These are phyloP conservation scores for Eriocheir sinensis DNA, from an alignment of 1,140 invertebrate species.

Conservation along the genomic window DNA sequence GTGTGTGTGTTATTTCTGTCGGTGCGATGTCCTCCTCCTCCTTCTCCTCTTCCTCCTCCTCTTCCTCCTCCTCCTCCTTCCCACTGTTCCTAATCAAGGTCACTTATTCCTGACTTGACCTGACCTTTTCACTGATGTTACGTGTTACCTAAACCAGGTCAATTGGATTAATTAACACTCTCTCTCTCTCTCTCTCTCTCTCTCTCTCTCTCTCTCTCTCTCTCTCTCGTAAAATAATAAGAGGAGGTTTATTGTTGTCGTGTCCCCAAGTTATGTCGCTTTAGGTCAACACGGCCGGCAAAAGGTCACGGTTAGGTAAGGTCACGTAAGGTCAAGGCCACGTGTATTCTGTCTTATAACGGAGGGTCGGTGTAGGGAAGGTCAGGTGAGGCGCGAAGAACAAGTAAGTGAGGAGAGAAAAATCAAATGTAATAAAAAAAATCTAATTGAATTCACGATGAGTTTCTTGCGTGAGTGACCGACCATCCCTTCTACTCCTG, in stretches of 20 bases:
- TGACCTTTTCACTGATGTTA: neutral
- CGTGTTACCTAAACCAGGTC: neutral
- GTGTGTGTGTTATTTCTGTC: too few relatives aligned
- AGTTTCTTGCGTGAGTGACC: neutral
- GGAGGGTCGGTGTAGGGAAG: too few relatives aligned
- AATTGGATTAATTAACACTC: neutral
- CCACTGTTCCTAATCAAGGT: neutral
- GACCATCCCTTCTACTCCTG: neutral
- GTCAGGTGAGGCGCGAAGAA: neutral
- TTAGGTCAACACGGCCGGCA: too few relatives aligned
- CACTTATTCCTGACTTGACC: neutral
- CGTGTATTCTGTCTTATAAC: too few relatives aligned
- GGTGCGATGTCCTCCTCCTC: too few relatives aligned
- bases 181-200: conserved; percentile 4
- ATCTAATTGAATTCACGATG: neutral
- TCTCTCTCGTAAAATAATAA: too few relatives aligned
- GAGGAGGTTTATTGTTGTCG: too few relatives aligned
- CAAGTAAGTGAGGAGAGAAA: neutral
- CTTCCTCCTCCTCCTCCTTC: too few relatives aligned
- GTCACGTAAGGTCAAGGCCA: neutral
- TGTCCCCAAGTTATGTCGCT: too few relatives aligned
- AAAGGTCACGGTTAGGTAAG: neutral
- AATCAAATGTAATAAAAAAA: neutral
- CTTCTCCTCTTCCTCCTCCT: too few relatives aligned
- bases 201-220: conserved; percentile 14